Percentiles rank a stretch among this genome's conserved stretches.
These are phyloP conservation scores for Scotopteryx bipunctaria DNA, from an alignment of 2,888 invertebrate genomes.

Conservation along the genomic window DNA sequence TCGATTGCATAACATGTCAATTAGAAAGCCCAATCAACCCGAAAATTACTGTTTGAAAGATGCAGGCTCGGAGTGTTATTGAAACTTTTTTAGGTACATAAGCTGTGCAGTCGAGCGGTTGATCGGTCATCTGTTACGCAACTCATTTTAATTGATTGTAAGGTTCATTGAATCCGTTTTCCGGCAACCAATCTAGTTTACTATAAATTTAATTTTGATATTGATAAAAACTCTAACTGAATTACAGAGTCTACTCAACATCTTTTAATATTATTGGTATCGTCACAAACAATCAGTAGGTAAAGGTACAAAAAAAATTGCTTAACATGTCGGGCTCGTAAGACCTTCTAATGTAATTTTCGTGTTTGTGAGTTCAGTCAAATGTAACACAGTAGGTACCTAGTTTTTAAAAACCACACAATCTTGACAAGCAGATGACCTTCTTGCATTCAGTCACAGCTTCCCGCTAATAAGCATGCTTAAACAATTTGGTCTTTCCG, in stretches of 20 bases:
- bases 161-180: conserved; percentile 32
- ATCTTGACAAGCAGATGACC: conserved; percentile 32
- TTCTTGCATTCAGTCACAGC: conserved; percentile 33
- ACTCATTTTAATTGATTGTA: conserved; percentile 36
- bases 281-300: too few relatives aligned
- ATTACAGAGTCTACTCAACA: too few relatives aligned
- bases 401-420: conserved; percentile 20
- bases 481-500: conserved; percentile 18
- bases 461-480: conserved; percentile 29
- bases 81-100: conserved; percentile 29
- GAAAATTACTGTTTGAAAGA: conserved; percentile 30
- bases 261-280: not conserved
- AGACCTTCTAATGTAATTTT: conserved; percentile 7
- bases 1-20: conserved; percentile 19
- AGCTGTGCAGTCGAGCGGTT: conserved; percentile 40
- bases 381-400: conserved; percentile 11
- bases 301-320: not conserved
- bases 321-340: not conserved
- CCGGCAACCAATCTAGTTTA: conserved; percentile 14
- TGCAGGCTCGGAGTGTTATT: conserved; percentile 29
- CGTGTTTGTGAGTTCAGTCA: conserved; percentile 13
- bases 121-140: conserved; percentile 40
- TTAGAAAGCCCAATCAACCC: conserved; percentile 29
- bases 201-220: not conserved
- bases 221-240: too few relatives aligned